These are phyloP conservation scores for Onychorhynchus coronatus DNA, from an alignment of 2,113 vertebrate species.

Conservation along the genomic window DNA sequence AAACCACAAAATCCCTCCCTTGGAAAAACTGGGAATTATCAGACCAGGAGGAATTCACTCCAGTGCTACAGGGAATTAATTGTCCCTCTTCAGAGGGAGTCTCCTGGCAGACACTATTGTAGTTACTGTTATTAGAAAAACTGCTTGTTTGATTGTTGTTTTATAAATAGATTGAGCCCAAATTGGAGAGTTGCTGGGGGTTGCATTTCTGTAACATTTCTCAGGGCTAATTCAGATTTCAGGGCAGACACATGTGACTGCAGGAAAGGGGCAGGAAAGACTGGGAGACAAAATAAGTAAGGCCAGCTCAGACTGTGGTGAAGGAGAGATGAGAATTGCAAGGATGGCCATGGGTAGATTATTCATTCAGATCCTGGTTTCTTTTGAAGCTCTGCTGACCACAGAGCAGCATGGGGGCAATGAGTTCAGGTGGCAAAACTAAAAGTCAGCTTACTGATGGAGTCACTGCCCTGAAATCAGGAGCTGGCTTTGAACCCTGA, in stretches of 20 bases:
- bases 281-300: background rate
- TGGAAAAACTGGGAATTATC: background rate
- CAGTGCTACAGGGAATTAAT: background rate
- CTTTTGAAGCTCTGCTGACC: background rate
- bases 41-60: background rate
- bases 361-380: background rate
- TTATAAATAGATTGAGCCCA: background rate
- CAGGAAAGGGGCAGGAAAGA: background rate
- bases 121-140: background rate
- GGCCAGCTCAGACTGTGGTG: background rate
- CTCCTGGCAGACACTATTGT: background rate
- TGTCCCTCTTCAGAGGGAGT: background rate
- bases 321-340: background rate
- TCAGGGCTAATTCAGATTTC: background rate
- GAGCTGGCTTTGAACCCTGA: background rate
- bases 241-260: background rate
- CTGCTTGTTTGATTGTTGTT: background rate
- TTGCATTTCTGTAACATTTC: background rate
- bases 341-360: background rate
- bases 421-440: background rate
- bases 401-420: background rate
- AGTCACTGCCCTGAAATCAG: background rate
- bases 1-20: background rate
- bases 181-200: background rate
- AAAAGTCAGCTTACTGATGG: background rate